These are phyloP conservation scores for Pachyseris speciosa DNA, from an alignment of 64 coral and sea anemone genomes.

Conservation along the genomic window DNA sequence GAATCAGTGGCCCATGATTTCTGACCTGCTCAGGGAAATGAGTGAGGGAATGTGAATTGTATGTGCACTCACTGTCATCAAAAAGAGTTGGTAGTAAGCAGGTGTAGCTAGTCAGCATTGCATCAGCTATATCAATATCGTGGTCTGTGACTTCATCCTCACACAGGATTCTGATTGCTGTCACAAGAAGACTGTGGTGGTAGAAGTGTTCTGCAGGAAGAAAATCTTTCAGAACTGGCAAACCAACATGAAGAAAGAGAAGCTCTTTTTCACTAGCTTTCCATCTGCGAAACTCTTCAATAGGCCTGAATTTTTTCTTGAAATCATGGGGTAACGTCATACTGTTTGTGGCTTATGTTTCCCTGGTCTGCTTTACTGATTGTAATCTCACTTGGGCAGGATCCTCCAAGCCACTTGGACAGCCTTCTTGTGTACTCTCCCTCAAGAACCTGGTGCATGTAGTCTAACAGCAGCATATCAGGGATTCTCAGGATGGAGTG, in stretches of 20 bases:
- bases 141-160: conserved; percentile 69
- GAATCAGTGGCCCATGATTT: conserved; percentile 76
- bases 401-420: conserved; percentile 56
- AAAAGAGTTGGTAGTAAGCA: conserved; percentile 58
- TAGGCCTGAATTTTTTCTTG: conserved; percentile 59
- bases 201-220: conserved; percentile 76
- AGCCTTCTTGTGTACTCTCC: conserved; percentile 80
- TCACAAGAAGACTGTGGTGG: conserved; percentile 75
- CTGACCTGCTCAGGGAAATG: conserved; percentile 80
- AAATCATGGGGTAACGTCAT: conserved; percentile 75
- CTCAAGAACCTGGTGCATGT: conserved; percentile 88
- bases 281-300: conserved; percentile 79
- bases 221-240: conserved; percentile 58
- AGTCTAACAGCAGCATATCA: conserved; percentile 78
- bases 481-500: conserved; percentile 71
- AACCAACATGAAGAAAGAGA: conserved; percentile 76
- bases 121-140: conserved; percentile 72
- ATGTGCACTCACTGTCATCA: conserved; percentile 49
- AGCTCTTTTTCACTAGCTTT: conserved; percentile 84
- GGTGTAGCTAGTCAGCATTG: conserved; percentile 63
- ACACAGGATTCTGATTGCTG: conserved; percentile 76
- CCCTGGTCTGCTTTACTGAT: conserved; percentile 3
- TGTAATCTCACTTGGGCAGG: conserved; percentile 58
- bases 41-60: conserved; percentile 74
- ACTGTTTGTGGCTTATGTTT: not conserved